These are phyloP conservation scores for Zaprionus inermis DNA, from an alignment of 1,140 invertebrate species.

Conservation along the genomic window DNA sequence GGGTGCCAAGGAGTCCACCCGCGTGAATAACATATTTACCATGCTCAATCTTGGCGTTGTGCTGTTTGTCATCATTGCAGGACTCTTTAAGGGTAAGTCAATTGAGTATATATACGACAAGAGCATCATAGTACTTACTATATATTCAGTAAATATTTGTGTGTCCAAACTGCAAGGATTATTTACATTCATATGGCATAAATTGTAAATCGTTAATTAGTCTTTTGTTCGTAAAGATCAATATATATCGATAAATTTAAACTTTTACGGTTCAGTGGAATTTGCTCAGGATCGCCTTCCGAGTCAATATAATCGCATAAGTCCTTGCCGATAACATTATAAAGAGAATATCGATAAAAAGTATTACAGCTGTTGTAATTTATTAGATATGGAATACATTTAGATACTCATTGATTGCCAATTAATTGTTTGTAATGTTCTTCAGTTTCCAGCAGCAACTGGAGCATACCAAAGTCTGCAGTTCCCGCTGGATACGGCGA, in stretches of 20 bases:
- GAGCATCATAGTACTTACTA: background rate
- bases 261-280: background rate
- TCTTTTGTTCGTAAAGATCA: no score
- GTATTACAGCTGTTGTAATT: background rate
- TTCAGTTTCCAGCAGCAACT: conserved; percentile 85
- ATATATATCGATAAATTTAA: background rate
- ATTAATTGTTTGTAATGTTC: background rate
- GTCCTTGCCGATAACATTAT: background rate
- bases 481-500: conserved; percentile 86
- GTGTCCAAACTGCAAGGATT: background rate
- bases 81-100: conserved; percentile 90
- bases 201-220: background rate
- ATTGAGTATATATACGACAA: conserved; percentile 15
- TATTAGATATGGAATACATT: background rate
- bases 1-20: conserved; percentile 95
- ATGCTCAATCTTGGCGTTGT: conserved; percentile 93
- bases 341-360: background rate
- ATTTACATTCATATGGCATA: no score
- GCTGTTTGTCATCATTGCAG: conserved; percentile 91
- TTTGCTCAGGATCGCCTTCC: background rate
- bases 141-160: background rate
- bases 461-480: conserved; percentile 87
- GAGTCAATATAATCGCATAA: background rate
- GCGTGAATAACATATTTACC: conserved; percentile 96
- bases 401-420: background rate